A percentile compares a stretch with the other conserved stretches of the same genome.
These are phyloP conservation scores for Acronicta leporina DNA, from an alignment of 2,888 invertebrate species.

Conservation along the genomic window DNA sequence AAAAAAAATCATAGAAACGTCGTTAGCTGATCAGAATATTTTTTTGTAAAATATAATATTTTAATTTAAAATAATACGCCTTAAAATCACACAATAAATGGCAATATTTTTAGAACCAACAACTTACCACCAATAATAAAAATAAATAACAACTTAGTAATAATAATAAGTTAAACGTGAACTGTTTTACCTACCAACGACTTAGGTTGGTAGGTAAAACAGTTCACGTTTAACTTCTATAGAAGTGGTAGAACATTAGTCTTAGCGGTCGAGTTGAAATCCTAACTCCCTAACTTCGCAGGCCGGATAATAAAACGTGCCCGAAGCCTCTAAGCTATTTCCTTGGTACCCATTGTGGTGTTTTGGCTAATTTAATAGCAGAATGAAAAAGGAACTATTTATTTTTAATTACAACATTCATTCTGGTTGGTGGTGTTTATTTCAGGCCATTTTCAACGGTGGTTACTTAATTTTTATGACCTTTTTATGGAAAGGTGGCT, in stretches of 20 bases:
- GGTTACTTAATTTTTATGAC: not conserved
- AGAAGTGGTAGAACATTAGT: not conserved
- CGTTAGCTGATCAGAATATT: no score
- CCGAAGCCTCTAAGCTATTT: conserved; percentile 21
- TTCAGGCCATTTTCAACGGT: conserved; percentile 13
- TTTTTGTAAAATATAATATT: no score
- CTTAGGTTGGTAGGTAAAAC: no score
- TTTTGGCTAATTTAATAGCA: conserved; percentile 35
- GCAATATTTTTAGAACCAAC: no score
- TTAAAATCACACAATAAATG: no score
- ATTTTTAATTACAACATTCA: conserved; percentile 37
- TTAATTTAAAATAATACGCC: no score
- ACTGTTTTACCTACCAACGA: no score
- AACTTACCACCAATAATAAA: no score
- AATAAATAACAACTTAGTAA: no score
- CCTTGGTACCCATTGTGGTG: conserved; percentile 26
- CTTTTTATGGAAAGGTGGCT: not conserved
- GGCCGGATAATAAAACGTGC: conserved; percentile 31
- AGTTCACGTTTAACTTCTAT: not conserved
- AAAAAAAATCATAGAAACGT: no score
- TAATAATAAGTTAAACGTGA: no score
- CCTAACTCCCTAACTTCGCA: conserved; percentile 24
- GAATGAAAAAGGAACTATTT: conserved; percentile 28
- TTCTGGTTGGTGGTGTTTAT: conserved; percentile 14
- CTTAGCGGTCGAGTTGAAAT: conserved; percentile 7